Percentiles rank a stretch among this genome's conserved stretches.
Evolutionary conservation across 2,113 vertebrate species (phyloP).

Genomic region (Pelusios castaneus): DNA sequence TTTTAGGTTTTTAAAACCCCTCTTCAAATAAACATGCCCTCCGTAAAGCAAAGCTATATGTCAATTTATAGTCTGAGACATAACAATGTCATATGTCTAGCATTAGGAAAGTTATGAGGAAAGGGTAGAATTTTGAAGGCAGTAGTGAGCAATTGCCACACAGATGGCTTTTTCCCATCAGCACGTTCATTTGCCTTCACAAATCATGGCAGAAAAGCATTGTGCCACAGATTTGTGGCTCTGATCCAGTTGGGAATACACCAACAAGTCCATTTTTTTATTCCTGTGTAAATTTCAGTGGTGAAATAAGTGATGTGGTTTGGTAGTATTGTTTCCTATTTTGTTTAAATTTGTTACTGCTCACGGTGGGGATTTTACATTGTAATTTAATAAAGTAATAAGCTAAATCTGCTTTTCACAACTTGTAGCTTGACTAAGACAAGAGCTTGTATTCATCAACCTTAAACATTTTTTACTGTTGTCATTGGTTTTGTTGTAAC

Average conservation of each 20-base stretch:
- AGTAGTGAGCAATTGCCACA: constrained; percentile 38
- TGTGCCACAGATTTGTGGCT: neutral
- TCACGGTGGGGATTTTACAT: neutral
- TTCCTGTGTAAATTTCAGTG: neutral
- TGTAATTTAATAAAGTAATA: neutral
- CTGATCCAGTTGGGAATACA: constrained; percentile 3
- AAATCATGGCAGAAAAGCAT: constrained; percentile 36
- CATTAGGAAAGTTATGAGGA: neutral
- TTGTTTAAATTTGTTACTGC: neutral
- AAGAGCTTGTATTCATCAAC: neutral
- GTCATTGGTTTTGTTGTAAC: neutral
- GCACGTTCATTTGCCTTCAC: neutral
- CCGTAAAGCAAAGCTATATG: neutral
- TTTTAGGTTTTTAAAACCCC: neutral
- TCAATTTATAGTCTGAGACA: neutral
- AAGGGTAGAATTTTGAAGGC: constrained; percentile 9
- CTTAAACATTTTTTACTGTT: neutral
- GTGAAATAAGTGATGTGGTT: constrained; percentile 5
- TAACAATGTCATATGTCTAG: neutral
- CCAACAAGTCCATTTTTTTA: constrained; percentile 25
- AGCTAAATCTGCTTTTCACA: neutral
- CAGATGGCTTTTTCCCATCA: neutral
- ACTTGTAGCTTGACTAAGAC: neutral
- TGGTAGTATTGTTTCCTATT: neutral
- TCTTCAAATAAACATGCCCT: constrained; percentile 19